Evolutionary conservation across 2,888 invertebrate genomes (phyloP), one percentile per base, ranked within the genome.

Genomic region (Eupithecia exiguata): DNA sequence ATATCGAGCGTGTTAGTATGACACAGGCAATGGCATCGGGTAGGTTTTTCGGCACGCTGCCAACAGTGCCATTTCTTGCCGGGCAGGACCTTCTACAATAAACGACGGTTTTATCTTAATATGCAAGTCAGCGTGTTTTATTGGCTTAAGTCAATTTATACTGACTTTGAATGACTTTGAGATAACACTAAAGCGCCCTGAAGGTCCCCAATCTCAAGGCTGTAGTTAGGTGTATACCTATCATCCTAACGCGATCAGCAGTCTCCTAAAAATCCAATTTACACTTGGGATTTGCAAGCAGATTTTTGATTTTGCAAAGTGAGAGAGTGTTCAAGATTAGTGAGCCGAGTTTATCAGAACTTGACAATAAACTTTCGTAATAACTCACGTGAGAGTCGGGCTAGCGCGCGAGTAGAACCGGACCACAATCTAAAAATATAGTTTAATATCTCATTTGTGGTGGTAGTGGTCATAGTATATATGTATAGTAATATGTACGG

Each of bases 1-100:
- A 80, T 84, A 86, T 85, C 77, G 84, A 86, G 80, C 84, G 83
- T 80, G 81, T 83, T 83, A 79, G 77, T 81, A 76, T 82, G 79
- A 83, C 79, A 79, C 81, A 77, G 76, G 81, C 84, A 84, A 84
- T 80, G 81, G 81, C 81, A 83, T 82, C 74, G 79, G 79, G 77
- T 77, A 81, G 83, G 78, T 77, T 84, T 85, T 84, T 86, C 77
- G 89, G 89, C 87, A 82, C 76, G 53, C 46, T 83, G 88, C 89
- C 88, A 88, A 81, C 81, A 79, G 77, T 81, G 80, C 75, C 79
- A 82, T 83, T 81, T 82, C 82, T 84, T 81, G 78, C 76, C 77
- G 77, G 80, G 69, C 70, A 61, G 73, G 71, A 46, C 70, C 72
- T 63, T 65, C 72, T 58, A 72, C 77, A 62, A 74, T 78, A 79